Evolutionary conservation across 2,113 vertebrate species (phyloP).

Genomic region (Aplodontia rufa): DNA sequence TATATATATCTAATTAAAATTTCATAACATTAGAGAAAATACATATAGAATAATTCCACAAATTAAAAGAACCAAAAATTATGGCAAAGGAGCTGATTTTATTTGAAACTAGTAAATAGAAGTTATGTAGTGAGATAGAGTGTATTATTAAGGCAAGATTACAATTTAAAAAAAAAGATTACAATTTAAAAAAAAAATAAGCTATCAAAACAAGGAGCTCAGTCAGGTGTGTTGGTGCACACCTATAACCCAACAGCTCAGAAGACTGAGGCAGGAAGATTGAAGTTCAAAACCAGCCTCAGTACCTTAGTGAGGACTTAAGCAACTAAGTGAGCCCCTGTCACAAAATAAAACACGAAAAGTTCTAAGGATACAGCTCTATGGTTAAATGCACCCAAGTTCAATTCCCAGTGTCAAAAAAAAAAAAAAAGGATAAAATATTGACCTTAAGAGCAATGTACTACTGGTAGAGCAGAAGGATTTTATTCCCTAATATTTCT

Average conservation of each 20-base stretch:
- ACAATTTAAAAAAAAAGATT: not conserved
- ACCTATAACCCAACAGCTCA: no score
- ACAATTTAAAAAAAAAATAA: no score
- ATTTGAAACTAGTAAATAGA: not conserved
- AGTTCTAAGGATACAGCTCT: no score
- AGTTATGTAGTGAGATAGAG: not conserved
- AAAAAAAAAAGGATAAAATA: no score
- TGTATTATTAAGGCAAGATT: not conserved
- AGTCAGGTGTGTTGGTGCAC: no score
- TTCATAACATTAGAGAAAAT: not conserved
- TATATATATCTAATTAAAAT: not conserved
- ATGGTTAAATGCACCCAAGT: no score
- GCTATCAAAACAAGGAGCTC: not conserved
- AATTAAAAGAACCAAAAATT: not conserved
- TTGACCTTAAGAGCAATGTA: fast-evolving
- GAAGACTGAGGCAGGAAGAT: no score
- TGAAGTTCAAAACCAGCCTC: no score
- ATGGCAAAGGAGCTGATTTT: not conserved
- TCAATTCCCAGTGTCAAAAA: no score
- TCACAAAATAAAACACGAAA: no score
- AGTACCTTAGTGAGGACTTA: no score
- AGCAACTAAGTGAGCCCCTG: no score
- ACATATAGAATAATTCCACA: not conserved
- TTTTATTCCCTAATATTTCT: not conserved
- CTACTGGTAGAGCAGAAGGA: not conserved